A percentile compares a stretch with the other conserved stretches of the same genome.
phyloP scores from a whole-genome alignment of 2,113 vertebrate genomes.

The Phyllostomus hastatus region DNA sequence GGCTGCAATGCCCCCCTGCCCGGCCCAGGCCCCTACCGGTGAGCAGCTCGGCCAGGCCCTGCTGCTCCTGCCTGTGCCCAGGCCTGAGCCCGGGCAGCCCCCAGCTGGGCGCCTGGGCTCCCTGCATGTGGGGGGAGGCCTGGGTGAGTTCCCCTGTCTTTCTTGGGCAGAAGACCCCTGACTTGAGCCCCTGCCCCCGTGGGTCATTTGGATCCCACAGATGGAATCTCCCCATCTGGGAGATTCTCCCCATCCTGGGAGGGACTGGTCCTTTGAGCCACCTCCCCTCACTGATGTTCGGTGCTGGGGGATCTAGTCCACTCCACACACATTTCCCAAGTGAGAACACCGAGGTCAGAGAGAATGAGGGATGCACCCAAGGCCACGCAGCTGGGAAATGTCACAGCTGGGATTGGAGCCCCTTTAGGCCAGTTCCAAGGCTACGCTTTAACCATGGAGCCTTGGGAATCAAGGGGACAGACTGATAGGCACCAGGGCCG shows the following conservation, averaged over 20 bases:
- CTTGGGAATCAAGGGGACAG: not conserved
- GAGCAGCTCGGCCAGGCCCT: not conserved
- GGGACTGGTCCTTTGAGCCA: not conserved
- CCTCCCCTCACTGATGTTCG: not conserved
- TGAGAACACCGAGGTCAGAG: not conserved
- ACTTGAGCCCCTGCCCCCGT: fast-evolving
- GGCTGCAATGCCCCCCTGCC: conserved; percentile 81
- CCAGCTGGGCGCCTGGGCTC: not conserved
- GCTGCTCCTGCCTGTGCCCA: not conserved
- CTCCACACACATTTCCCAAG: not conserved
- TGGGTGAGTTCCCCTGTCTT: fast-evolving
- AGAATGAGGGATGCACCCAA: not conserved
- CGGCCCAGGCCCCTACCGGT: conserved; percentile 72
- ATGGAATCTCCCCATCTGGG: not conserved
- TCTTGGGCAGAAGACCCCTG: not conserved
- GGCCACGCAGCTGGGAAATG: not conserved
- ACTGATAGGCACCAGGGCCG: not conserved
- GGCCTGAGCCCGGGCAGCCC: not conserved
- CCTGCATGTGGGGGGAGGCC: not conserved
- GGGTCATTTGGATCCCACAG: not conserved
- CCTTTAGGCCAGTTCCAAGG: not conserved
- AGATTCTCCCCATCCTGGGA: fast-evolving
- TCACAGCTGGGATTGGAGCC: not conserved
- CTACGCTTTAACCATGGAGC: not conserved
- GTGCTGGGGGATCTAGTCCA: not conserved